Conservation (phyloP, 1,140 invertebrate genomes). For the Tetragonula clypearis region DNA sequence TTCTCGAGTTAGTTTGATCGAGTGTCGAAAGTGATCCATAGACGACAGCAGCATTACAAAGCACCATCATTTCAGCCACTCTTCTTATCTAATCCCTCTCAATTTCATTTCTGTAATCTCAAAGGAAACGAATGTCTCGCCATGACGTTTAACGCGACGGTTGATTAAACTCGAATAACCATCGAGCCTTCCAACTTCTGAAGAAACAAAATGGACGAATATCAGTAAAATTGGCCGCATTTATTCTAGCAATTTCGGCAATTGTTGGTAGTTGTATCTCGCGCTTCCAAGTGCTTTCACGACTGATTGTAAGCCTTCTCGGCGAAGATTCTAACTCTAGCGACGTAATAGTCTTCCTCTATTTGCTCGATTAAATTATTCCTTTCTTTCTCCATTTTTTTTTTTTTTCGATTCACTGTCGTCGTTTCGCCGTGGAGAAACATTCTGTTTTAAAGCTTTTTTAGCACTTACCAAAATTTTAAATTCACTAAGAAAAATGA, state of each 20-base stretch:
- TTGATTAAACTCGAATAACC: background rate
- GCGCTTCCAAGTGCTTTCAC: conserved; percentile 27
- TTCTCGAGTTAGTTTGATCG: no score
- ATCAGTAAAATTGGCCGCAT: conserved; percentile 41
- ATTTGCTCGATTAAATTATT: background rate
- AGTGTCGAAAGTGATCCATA: no score
- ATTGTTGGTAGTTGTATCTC: conserved; percentile 41
- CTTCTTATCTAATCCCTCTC: background rate
- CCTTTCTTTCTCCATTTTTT: background rate
- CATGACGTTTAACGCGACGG: background rate
- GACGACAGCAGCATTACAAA: background rate
- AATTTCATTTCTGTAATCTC: background rate
- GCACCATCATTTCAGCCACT: background rate
- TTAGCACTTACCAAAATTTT: background rate
- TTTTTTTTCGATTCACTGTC: background rate
- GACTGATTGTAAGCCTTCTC: conserved; percentile 32
- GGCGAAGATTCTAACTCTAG: background rate
- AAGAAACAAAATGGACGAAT: background rate
- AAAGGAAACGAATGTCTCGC: background rate
- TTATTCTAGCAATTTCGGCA: conserved; percentile 46
- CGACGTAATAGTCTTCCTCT: background rate
- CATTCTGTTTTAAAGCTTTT: background rate
- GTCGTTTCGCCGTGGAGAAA: background rate
- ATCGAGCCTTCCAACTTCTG: no score
- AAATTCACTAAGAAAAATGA: background rate